Base-by-base conservation (phyloP, 64 coral and sea anemone genomes). In the Pachyseris speciosa region DNA sequence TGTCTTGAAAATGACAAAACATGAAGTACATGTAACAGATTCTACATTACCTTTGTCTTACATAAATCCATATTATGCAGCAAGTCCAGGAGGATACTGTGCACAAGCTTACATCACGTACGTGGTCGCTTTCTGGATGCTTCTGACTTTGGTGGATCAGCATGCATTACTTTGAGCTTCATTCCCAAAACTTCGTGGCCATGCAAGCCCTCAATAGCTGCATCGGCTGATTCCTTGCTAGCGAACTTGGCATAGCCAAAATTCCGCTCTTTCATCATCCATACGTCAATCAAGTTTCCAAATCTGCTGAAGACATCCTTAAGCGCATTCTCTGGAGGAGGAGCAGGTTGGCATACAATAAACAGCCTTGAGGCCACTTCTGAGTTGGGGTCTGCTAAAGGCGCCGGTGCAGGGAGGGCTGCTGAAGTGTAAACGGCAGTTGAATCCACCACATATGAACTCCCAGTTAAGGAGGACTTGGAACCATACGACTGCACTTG, bases 191-290 rank as follows among this genome's bases (percentile, higher is more conserved):
- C 95, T 68, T 98, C 92, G 60, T 98, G 95, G 20, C 95, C 95
- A 70, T 98, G 95, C 69, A 98, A 69, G 20, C 92, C 95, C 32
- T 98, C 91, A 31, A 98, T 98, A 37, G 95, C 95, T 55, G 81
- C 90, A 45, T 98, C 95, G 13, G 95, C 95, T 68, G 95, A 98
- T 64, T 98, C 91, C 80, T 98, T 98, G 41, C 57, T 72, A 53
- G 95, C 73, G 53, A 94, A 98, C 87, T 98, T 98, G 25, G 95
- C 95, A 75, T 98, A 98, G 9, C 95, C 95, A 98, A 98, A 98
- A 43, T 98, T 98, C 31, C 95, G 86, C 25, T 98, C 95, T 36
- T 98, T 98, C 95, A 98, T 98, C 75, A 91, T 98, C 51, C 86
- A 98, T 28, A 98, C 95, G 38, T 98, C 95, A 77, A 98, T 98